These are phyloP conservation scores for Meghimatium bilineatum DNA, from an alignment of 2,888 invertebrate species.

Conservation along the genomic window DNA sequence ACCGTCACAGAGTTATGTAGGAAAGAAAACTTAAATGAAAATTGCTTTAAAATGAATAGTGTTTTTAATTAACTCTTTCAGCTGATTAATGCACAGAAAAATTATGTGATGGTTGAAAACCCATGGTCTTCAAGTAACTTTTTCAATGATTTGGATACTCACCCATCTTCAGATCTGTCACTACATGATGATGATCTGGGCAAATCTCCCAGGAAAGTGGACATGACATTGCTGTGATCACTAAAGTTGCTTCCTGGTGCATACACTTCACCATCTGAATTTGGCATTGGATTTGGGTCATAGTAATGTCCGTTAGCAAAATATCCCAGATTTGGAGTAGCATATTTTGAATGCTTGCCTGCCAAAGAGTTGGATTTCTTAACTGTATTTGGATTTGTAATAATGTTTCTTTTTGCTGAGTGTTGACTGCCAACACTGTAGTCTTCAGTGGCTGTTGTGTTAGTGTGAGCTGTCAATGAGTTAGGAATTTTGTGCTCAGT, in stretches of 20 bases:
- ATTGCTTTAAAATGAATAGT: no score
- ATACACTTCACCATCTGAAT: conserved; percentile 58
- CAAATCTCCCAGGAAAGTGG: conserved; percentile 65
- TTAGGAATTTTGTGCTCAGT: background rate
- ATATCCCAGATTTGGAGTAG: conserved; percentile 56
- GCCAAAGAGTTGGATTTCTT: conserved; percentile 22
- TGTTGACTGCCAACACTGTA: background rate
- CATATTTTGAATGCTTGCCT: conserved; percentile 19
- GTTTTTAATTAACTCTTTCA: no score
- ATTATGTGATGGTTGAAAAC: no score
- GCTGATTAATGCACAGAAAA: no score
- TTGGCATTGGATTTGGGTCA: conserved; percentile 65
- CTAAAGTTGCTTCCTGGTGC: conserved; percentile 72
- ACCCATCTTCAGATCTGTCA: conserved; percentile 59
- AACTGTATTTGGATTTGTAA: conserved; percentile 43
- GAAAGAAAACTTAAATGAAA: no score
- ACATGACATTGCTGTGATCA: conserved; percentile 65
- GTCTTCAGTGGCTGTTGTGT: background rate
- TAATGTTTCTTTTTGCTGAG: conserved; percentile 47
- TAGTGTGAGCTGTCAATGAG: background rate
- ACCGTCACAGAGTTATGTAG: no score
- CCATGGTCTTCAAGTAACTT: no score
- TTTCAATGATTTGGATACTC: conserved; percentile 44
- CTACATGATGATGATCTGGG: conserved; percentile 61
- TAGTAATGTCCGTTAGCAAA: conserved; percentile 70